A percentile compares a stretch with the other conserved stretches of the same genome.
Conservation (phyloP, 2,113 vertebrate genomes). For the Clarias batrachus region DNA sequence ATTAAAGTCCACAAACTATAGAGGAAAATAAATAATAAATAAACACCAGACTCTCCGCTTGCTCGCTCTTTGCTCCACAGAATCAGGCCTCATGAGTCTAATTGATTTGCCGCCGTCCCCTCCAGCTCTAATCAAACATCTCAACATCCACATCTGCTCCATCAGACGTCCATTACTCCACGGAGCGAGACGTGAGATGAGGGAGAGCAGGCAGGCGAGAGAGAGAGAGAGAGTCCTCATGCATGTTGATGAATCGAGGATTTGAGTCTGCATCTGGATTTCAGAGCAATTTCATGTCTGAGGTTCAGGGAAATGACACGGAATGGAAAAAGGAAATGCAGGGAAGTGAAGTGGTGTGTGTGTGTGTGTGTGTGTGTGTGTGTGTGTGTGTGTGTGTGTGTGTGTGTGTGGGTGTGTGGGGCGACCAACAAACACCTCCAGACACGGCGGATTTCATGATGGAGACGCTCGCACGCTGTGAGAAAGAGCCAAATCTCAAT, state of each 20-base stretch:
- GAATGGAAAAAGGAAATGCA: constrained; percentile 1
- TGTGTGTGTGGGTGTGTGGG: too few relatives aligned
- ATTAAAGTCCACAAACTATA: not conserved
- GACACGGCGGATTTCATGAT: constrained; percentile 50
- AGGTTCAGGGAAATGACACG: constrained; percentile 54
- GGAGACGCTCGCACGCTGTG: constrained; percentile 49
- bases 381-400: too few relatives aligned
- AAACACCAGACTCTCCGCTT: not conserved
- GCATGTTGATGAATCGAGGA: constrained; percentile 37
- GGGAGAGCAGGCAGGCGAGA: not conserved
- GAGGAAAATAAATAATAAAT: not conserved
- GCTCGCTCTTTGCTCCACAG: not conserved
- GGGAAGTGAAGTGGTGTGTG: too few relatives aligned
- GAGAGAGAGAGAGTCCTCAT: not conserved
- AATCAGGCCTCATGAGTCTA: not conserved
- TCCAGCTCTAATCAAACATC: not conserved
- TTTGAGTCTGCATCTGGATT: constrained; percentile 60
- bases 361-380: too few relatives aligned
- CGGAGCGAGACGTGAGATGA: not conserved
- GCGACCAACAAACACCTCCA: not conserved
- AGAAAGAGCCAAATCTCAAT: constrained; percentile 28
- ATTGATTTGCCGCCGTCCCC: not conserved
- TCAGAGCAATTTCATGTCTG: constrained; percentile 64
- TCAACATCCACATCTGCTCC: constrained; percentile 2
- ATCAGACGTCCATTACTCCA: not conserved